Percentiles rank a stretch among this genome's conserved stretches.
Evolutionary conservation across 2,797 vertebrate genomes (phyloP).

Genomic region (Acropternis orthonyx): DNA sequence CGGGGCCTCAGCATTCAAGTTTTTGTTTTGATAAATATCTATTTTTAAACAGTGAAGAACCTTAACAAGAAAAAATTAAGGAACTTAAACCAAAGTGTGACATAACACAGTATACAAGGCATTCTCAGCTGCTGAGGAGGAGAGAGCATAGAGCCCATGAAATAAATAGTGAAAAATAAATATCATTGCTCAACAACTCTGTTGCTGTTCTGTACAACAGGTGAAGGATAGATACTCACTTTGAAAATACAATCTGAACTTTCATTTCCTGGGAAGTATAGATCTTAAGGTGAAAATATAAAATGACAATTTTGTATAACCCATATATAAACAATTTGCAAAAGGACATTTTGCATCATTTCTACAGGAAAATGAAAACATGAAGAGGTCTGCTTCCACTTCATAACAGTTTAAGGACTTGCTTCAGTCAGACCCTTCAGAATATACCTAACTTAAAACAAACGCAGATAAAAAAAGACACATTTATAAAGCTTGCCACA

Average conservation of each 20-base stretch:
- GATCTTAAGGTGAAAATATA: not conserved
- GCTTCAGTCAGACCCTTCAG: not conserved
- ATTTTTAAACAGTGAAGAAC: slow-evolving; percentile 11
- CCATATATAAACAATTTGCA: not conserved
- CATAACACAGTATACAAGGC: not conserved
- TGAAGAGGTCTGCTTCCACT: not conserved
- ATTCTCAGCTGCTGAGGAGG: not conserved
- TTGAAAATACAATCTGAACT: not conserved
- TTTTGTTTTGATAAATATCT: slow-evolving; percentile 1
- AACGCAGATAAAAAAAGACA: not conserved
- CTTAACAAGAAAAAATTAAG: not conserved
- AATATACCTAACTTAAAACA: not conserved
- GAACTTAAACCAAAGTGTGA: not conserved
- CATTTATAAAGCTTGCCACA: not conserved
- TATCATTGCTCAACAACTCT: not conserved
- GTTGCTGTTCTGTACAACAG: not conserved
- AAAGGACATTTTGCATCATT: not conserved
- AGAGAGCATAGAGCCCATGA: not conserved
- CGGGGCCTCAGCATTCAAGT: not conserved
- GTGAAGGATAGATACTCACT: not conserved
- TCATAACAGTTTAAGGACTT: not conserved
- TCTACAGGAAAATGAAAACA: not conserved
- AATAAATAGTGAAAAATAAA: not conserved
- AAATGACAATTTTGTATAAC: not conserved
- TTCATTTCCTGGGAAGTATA: not conserved